A percentile compares a stretch with the other conserved stretches of the same genome.
Conservation (phyloP, 2,888 invertebrate species). For the Drosophila dives region DNA sequence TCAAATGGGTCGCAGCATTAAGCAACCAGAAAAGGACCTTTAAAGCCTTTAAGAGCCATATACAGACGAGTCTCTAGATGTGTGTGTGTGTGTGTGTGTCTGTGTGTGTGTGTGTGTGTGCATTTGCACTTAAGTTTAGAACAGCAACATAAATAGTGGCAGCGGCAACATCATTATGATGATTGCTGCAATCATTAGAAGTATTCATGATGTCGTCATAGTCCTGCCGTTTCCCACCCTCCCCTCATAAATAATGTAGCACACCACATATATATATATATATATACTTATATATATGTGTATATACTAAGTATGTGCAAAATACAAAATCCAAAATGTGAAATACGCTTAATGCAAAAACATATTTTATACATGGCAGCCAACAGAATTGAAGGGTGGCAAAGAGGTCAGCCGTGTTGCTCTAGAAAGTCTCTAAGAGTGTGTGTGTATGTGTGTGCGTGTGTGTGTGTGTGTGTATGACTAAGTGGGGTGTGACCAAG, state of each 20-base stretch:
- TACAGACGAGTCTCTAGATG: conserved; percentile 3
- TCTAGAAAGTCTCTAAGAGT: neutral
- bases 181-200: conserved; percentile 59
- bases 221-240: conserved; percentile 38
- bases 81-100: conserved; percentile 7
- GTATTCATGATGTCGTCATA: conserved; percentile 54
- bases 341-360: conserved; percentile 65
- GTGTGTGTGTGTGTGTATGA: neutral
- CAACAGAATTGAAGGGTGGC: neutral
- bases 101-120: conserved; percentile 11
- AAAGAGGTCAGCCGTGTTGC: neutral
- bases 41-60: conserved; percentile 29
- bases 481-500: conserved; percentile 24
- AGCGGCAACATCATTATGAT: conserved; percentile 47
- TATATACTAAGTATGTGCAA: conserved; percentile 17
- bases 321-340: conserved; percentile 55
- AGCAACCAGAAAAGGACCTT: conserved; percentile 28
- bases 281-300: no score
- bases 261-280: conserved; percentile 17
- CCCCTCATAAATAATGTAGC: conserved; percentile 60
- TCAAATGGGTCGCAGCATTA: conserved; percentile 49
- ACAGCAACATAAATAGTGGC: conserved; percentile 13
- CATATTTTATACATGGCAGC: conserved; percentile 66
- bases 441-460: neutral
- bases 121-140: conserved; percentile 44